Evolutionary conservation across 53 echinoderm and acorn worm genomes (phyloP).

Genomic region (Echinometra lucunter): DNA sequence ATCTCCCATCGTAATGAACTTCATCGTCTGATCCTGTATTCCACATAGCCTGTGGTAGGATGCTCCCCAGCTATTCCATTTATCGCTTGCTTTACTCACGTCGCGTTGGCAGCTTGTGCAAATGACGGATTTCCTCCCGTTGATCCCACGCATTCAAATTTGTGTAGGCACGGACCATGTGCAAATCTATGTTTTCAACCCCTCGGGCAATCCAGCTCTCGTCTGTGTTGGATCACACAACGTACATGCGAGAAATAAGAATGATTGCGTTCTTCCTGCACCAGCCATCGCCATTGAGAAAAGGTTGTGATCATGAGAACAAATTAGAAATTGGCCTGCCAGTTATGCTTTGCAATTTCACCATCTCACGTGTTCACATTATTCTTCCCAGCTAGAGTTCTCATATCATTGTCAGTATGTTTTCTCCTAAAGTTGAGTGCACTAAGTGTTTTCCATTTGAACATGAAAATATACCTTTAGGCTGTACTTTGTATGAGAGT

Average conservation of each 20-base stretch:
- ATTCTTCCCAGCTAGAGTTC: neutral
- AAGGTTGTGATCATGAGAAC: neutral
- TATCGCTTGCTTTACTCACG: constrained; percentile 1
- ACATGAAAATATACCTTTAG: too few relatives aligned
- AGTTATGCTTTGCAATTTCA: neutral
- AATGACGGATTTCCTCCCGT: constrained; percentile 32
- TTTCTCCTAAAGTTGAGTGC: neutral
- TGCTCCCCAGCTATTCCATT: neutral
- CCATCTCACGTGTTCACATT: neutral
- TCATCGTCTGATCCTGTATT: neutral
- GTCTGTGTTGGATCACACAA: neutral
- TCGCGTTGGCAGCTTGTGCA: neutral
- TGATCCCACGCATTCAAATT: constrained; percentile 37
- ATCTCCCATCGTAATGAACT: neutral
- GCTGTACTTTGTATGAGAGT: too few relatives aligned
- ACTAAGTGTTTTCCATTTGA: neutral
- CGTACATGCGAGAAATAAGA: neutral
- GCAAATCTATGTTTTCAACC: constrained; percentile 9
- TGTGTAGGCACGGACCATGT: constrained; percentile 14
- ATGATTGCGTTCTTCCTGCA: neutral
- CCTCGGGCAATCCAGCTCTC: neutral
- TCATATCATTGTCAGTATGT: neutral
- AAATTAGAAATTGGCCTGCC: neutral
- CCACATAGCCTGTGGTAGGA: neutral
- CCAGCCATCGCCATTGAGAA: neutral